Percentiles rank a stretch among this genome's conserved stretches.
phyloP scores from a whole-genome alignment of 2,888 invertebrate genomes.

The Ischnus inquisitorius region DNA sequence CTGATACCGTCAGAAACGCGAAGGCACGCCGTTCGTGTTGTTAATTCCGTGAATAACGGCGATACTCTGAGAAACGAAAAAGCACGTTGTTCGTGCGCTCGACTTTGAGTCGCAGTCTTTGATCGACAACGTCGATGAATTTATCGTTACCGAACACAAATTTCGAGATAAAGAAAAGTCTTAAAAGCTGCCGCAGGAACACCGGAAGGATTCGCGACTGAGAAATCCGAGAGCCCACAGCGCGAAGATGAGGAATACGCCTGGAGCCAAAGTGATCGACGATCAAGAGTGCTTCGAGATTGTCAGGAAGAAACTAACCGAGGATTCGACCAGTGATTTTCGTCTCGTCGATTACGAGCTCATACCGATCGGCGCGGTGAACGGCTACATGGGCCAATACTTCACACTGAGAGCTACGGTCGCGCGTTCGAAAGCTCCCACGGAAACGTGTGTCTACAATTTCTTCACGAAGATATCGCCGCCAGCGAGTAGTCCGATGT shows the following conservation, averaged over 20 bases:
- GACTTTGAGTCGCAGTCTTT: no score
- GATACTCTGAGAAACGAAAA: background rate
- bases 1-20: background rate
- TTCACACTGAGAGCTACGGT: constrained; percentile 77
- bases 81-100: no score
- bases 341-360: constrained; percentile 77
- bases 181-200: background rate
- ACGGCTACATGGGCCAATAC: constrained; percentile 81
- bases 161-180: background rate
- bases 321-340: constrained; percentile 77
- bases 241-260: constrained; percentile 58
- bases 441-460: constrained; percentile 73
- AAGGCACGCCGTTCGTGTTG: background rate
- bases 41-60: background rate
- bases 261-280: constrained; percentile 72
- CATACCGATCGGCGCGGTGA: constrained; percentile 74
- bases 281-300: constrained; percentile 79
- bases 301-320: constrained; percentile 76
- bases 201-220: background rate
- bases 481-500: constrained; percentile 72
- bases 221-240: background rate
- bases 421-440: constrained; percentile 66
- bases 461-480: constrained; percentile 81
- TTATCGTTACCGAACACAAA: background rate
- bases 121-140: background rate